Evolutionary conservation across 2,113 vertebrate species (phyloP).

Genomic region (Raja brachyura): DNA sequence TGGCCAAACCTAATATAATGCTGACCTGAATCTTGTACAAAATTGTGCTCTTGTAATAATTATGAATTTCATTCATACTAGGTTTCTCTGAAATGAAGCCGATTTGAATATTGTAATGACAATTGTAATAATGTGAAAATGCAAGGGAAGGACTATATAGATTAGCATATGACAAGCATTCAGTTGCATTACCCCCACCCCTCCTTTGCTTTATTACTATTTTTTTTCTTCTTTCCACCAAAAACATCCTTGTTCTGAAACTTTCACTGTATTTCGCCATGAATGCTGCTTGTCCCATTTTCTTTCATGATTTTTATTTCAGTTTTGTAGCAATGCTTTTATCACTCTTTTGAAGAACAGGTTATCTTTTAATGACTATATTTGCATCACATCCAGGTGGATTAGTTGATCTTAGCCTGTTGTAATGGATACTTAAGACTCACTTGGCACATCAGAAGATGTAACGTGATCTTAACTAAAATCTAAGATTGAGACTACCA

Average conservation of each 20-base stretch:
- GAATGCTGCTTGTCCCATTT: no score
- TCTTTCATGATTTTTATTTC: no score
- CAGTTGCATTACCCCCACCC: no score
- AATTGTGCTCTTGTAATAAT: not conserved
- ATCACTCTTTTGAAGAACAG: not conserved
- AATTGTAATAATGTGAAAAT: no score
- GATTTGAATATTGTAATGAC: no score
- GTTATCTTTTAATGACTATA: not conserved
- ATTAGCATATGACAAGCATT: no score
- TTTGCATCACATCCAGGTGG: not conserved
- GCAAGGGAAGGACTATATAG: no score
- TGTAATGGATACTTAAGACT: not conserved
- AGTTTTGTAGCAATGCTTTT: no score
- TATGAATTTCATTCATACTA: not conserved
- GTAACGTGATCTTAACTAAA: not conserved
- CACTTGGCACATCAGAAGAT: not conserved
- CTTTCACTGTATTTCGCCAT: no score
- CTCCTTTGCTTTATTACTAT: no score
- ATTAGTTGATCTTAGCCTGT: not conserved
- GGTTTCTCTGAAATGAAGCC: not conserved
- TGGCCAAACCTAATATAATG: not conserved
- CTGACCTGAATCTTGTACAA: not conserved
- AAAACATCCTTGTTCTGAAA: no score
- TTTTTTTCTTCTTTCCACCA: no score
- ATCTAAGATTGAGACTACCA: not conserved